Percentiles rank a stretch among this genome's conserved stretches.
These are phyloP conservation scores for Xenotilapia leptura DNA, from an alignment of 2,113 vertebrate genomes.

Conservation along the genomic window DNA sequence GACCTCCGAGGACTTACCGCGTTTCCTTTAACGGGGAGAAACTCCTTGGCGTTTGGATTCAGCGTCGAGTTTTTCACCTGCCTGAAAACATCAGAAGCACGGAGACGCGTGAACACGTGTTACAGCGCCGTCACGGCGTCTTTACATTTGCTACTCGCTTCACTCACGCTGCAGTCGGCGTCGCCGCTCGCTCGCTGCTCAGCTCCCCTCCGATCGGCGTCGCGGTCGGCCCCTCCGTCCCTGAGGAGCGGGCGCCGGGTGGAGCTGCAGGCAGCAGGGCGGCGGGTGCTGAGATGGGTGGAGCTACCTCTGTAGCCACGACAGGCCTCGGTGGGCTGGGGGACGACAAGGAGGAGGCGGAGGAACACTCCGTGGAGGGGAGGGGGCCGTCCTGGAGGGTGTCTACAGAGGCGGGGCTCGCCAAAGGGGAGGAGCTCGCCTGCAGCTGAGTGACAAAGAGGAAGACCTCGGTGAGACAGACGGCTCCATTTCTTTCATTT, in stretches of 20 bases:
- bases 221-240: neutral
- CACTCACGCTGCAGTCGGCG: neutral
- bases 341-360: neutral
- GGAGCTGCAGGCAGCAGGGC: neutral
- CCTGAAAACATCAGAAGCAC: neutral
- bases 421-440: slow-evolving; percentile 27
- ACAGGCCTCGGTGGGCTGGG: neutral
- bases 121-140: fast-evolving
- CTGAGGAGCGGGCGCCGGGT: neutral
- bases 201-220: neutral
- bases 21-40: slow-evolving; percentile 30
- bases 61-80: slow-evolving; percentile 46
- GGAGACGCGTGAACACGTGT: neutral
- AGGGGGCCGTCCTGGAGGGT: neutral
- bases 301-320: neutral
- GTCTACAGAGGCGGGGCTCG: neutral
- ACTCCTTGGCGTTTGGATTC: slow-evolving; percentile 47
- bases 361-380: neutral
- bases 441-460: slow-evolving; percentile 17
- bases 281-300: neutral
- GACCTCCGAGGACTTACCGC: neutral
- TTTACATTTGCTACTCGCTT: neutral
- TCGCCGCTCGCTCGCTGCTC: neutral
- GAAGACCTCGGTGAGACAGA: neutral
- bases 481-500: neutral